phyloP scores from a whole-genome alignment of 2,113 vertebrate genomes.

The Eolophus roseicapilla region DNA sequence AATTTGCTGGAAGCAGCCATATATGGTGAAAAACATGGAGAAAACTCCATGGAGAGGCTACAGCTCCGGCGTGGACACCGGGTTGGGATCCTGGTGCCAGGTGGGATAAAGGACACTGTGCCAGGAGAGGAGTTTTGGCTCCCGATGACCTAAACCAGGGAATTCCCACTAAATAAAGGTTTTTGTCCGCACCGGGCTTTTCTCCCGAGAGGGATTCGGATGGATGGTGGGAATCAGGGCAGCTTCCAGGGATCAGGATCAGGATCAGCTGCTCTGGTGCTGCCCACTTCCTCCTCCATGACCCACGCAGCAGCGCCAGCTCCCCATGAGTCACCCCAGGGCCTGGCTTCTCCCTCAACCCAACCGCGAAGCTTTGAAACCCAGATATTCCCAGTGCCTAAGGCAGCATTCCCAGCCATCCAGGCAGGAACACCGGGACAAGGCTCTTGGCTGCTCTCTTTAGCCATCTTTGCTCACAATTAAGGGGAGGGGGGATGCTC shows the following conservation, averaged over 20 bases:
- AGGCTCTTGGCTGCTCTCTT: accelerated
- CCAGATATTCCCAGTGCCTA: background rate
- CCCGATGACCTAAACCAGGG: background rate
- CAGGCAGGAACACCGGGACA: accelerated
- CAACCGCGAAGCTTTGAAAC: background rate
- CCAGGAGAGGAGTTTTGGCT: background rate
- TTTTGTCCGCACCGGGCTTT: background rate
- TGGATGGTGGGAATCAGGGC: background rate
- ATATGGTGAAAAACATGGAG: background rate
- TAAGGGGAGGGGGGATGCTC: background rate
- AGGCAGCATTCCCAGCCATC: background rate
- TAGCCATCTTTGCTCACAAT: background rate
- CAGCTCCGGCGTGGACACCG: background rate
- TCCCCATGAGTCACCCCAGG: background rate
- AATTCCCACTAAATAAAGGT: background rate
- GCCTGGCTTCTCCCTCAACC: background rate
- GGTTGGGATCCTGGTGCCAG: background rate
- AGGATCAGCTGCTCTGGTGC: background rate
- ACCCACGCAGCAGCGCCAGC: background rate
- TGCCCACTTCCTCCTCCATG: background rate
- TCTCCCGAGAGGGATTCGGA: background rate
- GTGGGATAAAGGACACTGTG: background rate
- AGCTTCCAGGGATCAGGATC: background rate
- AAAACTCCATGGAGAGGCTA: background rate
- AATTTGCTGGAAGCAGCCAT: background rate